A percentile compares a stretch with the other conserved stretches of the same genome.
Evolutionary conservation across 2,888 invertebrate species (phyloP).

Genomic region (Seira musarum): DNA sequence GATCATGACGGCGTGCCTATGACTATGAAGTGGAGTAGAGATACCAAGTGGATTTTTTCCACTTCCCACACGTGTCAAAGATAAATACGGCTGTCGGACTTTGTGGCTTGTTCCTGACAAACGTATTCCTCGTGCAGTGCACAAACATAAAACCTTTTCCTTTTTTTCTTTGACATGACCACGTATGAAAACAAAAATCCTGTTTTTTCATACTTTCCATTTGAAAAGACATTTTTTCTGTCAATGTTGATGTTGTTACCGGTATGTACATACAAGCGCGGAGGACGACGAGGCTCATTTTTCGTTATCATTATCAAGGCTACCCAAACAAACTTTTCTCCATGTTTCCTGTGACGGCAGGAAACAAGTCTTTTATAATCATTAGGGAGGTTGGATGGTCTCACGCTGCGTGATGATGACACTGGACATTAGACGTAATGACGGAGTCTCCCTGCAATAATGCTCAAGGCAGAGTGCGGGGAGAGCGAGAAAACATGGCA

Average conservation of each 20-base stretch:
- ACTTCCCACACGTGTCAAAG: slow-evolving; percentile 51
- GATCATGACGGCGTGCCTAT: slow-evolving; percentile 17
- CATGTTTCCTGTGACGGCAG: background rate
- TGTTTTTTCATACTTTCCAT: background rate
- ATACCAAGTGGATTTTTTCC: background rate
- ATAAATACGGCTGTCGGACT: slow-evolving; percentile 39
- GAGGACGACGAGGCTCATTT: background rate
- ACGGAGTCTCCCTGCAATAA: background rate
- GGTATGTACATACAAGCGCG: background rate
- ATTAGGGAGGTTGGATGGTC: slow-evolving; percentile 9
- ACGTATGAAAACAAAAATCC: background rate
- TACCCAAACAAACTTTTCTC: background rate
- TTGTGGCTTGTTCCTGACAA: slow-evolving; percentile 36
- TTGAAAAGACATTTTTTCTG: background rate
- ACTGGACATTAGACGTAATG: slow-evolving; percentile 12
- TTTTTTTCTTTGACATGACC: background rate
- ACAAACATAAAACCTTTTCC: background rate
- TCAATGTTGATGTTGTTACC: too few relatives aligned
- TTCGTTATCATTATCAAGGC: slow-evolving; percentile 13
- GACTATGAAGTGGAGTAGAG: background rate
- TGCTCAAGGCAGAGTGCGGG: background rate
- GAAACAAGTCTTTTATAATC: slow-evolving; percentile 17
- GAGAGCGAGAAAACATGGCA: background rate
- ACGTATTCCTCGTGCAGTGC: background rate
- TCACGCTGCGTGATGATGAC: slow-evolving; percentile 12